These are phyloP conservation scores for Neoniphon sammara DNA, from an alignment of 2,797 vertebrate genomes.

Conservation along the genomic window DNA sequence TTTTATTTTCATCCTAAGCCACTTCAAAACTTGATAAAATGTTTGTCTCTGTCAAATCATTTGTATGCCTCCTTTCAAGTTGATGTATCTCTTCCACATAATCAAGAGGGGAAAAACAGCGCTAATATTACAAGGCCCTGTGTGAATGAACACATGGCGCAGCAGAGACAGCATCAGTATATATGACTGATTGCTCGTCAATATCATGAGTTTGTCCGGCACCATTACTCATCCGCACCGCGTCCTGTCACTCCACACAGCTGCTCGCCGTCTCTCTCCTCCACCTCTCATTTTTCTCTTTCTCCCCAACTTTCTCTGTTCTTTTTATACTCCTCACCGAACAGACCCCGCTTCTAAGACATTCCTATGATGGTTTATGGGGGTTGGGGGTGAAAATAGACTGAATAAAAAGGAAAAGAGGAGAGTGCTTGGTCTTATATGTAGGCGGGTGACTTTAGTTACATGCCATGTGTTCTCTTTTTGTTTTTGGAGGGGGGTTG, in stretches of 20 bases:
- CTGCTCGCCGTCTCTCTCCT: conserved; percentile 73
- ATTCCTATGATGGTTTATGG: conserved; percentile 61
- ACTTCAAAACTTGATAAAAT: background rate
- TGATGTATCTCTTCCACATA: conserved; percentile 45
- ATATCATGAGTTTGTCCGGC: conserved; percentile 71
- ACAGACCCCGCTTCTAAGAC: conserved; percentile 46
- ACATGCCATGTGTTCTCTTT: conserved; percentile 68
- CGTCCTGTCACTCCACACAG: conserved; percentile 77
- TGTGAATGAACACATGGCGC: conserved; percentile 59
- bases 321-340: conserved; percentile 60
- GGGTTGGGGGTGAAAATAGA: conserved; percentile 47
- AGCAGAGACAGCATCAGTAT: conserved; percentile 63
- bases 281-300: conserved; percentile 72
- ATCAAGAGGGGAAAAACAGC: conserved; percentile 32
- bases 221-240: conserved; percentile 76
- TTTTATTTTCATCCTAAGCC: conserved; percentile 2
- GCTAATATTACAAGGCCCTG: conserved; percentile 41
- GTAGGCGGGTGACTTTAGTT: conserved; percentile 66
- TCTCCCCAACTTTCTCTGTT: conserved; percentile 68
- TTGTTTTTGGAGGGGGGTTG: conserved; percentile 62
- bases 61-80: background rate
- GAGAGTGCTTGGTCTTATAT: conserved; percentile 32
- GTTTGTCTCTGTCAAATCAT: background rate
- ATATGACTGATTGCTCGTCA: conserved; percentile 82
- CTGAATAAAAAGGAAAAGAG: conserved; percentile 54